phyloP scores from a whole-genome alignment of 2,113 vertebrate species.

The Sigmodon hispidus region DNA sequence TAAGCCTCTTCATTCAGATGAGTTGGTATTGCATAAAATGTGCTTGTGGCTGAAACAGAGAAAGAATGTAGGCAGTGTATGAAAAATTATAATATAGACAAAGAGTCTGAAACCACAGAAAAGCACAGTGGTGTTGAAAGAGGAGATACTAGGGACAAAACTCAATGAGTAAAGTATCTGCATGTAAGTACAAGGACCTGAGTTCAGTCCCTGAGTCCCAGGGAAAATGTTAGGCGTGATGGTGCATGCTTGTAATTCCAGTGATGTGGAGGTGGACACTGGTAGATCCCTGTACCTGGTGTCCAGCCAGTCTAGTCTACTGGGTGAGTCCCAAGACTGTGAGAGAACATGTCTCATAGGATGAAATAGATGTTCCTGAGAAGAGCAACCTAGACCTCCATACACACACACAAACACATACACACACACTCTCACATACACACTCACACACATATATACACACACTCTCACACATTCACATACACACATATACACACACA shows the following conservation, averaged over 20 bases:
- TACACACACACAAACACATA: background rate
- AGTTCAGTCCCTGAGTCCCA: background rate
- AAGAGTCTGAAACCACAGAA: background rate
- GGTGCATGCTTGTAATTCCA: background rate
- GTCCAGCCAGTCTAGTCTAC: background rate
- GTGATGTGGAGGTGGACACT: background rate
- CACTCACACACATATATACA: too few species aligned
- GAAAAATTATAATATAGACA: background rate
- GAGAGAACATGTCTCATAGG: background rate
- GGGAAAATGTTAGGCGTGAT: background rate
- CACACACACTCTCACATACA: too few species aligned
- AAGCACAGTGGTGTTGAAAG: background rate
- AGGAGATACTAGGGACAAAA: background rate
- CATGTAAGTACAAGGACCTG: background rate
- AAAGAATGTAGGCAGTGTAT: background rate
- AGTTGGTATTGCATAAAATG: background rate
- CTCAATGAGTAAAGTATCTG: background rate
- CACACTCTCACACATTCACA: too few species aligned
- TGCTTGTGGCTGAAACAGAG: background rate
- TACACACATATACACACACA: too few species aligned
- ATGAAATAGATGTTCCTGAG: background rate
- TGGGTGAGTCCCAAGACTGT: background rate
- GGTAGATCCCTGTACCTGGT: background rate
- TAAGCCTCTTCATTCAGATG: background rate
- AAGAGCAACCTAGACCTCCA: background rate